Evolutionary conservation across 2,888 invertebrate genomes (phyloP).

Genomic region (Lycia hirtaria): DNA sequence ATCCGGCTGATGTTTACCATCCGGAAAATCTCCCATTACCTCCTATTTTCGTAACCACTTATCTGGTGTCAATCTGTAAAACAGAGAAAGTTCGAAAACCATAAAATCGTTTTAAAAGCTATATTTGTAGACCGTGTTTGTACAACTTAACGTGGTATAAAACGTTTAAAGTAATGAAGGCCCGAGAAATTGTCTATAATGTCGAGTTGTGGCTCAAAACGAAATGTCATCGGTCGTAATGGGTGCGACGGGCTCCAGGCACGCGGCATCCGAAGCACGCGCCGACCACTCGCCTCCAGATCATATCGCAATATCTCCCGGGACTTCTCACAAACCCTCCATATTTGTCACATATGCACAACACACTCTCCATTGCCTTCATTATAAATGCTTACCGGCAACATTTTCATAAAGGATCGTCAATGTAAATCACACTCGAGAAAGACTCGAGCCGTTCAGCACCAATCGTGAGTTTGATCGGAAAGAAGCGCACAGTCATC

Average conservation of each 20-base stretch:
- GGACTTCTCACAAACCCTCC: slow-evolving; percentile 55
- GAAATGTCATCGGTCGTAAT: slow-evolving; percentile 81
- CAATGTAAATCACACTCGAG: slow-evolving; percentile 57
- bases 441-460: slow-evolving; percentile 49
- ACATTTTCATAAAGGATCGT: slow-evolving; percentile 44
- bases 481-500: slow-evolving; percentile 73
- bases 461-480: slow-evolving; percentile 46
- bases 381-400: slow-evolving; percentile 51
- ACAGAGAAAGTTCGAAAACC: slow-evolving; percentile 3
- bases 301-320: slow-evolving; percentile 79
- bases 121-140: slow-evolving; percentile 68
- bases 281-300: slow-evolving; percentile 73
- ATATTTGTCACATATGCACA: slow-evolving; percentile 50
- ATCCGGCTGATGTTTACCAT: neutral
- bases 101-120: slow-evolving; percentile 55
- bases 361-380: slow-evolving; percentile 57
- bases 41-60: too few relatives aligned
- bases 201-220: slow-evolving; percentile 69
- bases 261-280: slow-evolving; percentile 81
- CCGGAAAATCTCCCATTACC: too few relatives aligned
- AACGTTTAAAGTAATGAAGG: slow-evolving; percentile 78
- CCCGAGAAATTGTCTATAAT: slow-evolving; percentile 65
- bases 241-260: slow-evolving; percentile 70
- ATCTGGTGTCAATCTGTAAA: neutral
- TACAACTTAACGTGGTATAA: slow-evolving; percentile 71